Evolutionary conservation across 2,113 vertebrate species (phyloP).

Genomic region (Phocoena phocoena): DNA sequence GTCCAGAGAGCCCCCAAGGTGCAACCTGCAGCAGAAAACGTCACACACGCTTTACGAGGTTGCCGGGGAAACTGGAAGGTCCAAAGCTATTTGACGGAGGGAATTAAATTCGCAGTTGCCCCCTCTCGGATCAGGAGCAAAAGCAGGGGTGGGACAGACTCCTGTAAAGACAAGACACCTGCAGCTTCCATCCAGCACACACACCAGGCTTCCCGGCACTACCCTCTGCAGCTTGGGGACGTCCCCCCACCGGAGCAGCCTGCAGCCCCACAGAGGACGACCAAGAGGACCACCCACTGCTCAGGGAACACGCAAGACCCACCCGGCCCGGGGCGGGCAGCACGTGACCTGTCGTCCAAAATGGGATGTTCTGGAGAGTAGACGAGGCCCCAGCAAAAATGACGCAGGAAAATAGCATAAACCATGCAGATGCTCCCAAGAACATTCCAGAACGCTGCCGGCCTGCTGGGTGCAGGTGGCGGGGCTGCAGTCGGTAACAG

Average conservation of each 20-base stretch:
- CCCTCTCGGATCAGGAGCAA: accelerated
- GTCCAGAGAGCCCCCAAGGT: background rate
- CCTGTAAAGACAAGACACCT: accelerated
- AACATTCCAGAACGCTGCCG: accelerated
- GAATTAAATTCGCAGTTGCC: background rate
- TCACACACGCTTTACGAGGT: background rate
- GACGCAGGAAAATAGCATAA: accelerated
- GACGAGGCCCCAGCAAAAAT: background rate
- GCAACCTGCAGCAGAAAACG: background rate
- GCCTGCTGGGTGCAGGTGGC: accelerated
- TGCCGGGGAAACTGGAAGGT: accelerated
- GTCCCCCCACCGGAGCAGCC: accelerated
- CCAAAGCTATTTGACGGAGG: accelerated
- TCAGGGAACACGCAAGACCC: background rate
- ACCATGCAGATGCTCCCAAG: accelerated
- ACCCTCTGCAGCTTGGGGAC: no score
- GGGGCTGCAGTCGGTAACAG: accelerated
- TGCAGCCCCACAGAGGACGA: background rate
- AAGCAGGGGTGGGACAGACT: accelerated
- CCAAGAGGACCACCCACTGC: background rate
- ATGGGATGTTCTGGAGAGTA: no score
- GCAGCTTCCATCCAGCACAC: accelerated
- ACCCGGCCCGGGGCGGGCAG: accelerated
- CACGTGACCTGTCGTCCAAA: accelerated
- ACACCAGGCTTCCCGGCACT: background rate